Evolutionary conservation across 2,797 vertebrate genomes (phyloP).

Genomic region (Nasua narica): DNA sequence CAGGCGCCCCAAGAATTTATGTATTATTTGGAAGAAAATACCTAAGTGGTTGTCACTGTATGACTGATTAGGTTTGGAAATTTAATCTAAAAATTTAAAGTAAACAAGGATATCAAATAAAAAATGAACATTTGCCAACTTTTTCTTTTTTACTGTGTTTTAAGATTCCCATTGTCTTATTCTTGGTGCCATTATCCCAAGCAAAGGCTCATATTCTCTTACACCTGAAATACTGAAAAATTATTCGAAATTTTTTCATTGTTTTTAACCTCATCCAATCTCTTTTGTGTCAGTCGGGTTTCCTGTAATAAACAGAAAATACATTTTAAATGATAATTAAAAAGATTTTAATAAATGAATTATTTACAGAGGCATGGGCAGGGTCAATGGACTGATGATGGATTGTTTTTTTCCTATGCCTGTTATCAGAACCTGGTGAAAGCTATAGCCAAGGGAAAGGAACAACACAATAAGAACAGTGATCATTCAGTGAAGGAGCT

Average conservation of each 20-base stretch:
- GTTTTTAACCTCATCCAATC: background rate
- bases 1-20: background rate
- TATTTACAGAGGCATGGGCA: background rate
- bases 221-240: background rate
- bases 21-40: background rate
- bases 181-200: background rate
- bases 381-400: background rate
- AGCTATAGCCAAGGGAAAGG: background rate
- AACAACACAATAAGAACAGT: accelerated
- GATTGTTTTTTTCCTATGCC: background rate
- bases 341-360: background rate
- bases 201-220: background rate
- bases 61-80: background rate
- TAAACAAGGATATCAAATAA: background rate
- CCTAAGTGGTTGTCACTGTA: background rate
- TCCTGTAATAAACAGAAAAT: background rate
- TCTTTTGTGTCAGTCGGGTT: background rate
- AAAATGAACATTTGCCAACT: background rate
- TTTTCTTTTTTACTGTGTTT: background rate
- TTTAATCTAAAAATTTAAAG: background rate
- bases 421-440: background rate
- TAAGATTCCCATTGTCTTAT: background rate
- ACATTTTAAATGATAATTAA: background rate
- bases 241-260: background rate
- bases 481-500: background rate